Percentiles rank a stretch among this genome's conserved stretches.
These are phyloP conservation scores for Agrochola circellaris DNA, from an alignment of 2,888 invertebrate species.

Conservation along the genomic window DNA sequence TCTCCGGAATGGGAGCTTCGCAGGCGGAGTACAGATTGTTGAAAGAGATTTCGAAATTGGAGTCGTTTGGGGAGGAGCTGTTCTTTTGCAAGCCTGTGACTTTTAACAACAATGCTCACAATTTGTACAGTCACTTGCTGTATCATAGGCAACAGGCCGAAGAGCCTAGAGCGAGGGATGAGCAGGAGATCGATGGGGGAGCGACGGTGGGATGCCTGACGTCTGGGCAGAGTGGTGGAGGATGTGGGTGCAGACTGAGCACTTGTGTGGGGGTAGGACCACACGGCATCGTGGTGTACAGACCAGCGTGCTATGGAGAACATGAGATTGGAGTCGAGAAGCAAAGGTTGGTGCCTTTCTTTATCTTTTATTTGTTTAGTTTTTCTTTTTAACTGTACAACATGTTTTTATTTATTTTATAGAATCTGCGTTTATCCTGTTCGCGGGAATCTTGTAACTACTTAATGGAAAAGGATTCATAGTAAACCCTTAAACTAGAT, in stretches of 20 bases:
- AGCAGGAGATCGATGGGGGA: slow-evolving; percentile 86
- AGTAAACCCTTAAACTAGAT: not conserved
- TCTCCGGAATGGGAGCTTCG: slow-evolving; percentile 92
- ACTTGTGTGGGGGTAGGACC: slow-evolving; percentile 95
- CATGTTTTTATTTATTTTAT: not conserved
- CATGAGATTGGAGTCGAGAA: slow-evolving; percentile 92
- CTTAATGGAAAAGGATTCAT: not conserved
- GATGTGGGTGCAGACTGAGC: slow-evolving; percentile 88
- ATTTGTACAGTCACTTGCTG: slow-evolving; percentile 93
- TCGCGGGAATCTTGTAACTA: not conserved
- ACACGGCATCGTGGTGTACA: slow-evolving; percentile 94
- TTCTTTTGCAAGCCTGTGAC: slow-evolving; percentile 93
- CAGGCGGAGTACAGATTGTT: slow-evolving; percentile 96
- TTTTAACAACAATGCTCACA: slow-evolving; percentile 92
- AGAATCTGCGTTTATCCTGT: not conserved
- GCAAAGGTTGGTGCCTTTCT: slow-evolving; percentile 87
- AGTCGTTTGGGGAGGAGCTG: slow-evolving; percentile 96
- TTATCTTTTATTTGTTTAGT: not conserved
- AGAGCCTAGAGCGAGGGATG: slow-evolving; percentile 86
- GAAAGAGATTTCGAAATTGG: slow-evolving; percentile 94
- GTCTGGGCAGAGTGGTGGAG: slow-evolving; percentile 83
- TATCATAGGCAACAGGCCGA: slow-evolving; percentile 91
- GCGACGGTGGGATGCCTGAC: slow-evolving; percentile 87
- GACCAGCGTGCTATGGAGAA: slow-evolving; percentile 88
- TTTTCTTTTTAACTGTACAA: not conserved